These are phyloP conservation scores for Cosmorhoe ocellata DNA, from an alignment of 2,888 invertebrate species.

Conservation along the genomic window DNA sequence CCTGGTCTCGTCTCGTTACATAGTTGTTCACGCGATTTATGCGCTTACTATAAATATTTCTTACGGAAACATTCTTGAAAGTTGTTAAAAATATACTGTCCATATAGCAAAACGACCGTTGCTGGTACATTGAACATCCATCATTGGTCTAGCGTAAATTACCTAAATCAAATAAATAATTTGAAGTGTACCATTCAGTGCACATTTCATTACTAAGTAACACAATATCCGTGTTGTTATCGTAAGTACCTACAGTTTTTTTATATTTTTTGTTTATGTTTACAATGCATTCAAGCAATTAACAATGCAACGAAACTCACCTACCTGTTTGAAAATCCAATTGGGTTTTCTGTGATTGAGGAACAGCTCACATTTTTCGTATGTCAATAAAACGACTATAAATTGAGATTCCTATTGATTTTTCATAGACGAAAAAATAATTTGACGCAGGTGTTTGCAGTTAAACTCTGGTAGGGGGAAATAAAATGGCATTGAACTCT, in stretches of 20 bases:
- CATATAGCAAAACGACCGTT: neutral
- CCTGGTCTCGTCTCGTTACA: too few species aligned
- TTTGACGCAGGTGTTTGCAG: too few species aligned
- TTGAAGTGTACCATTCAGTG: neutral
- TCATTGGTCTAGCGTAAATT: slow-evolving; percentile 2
- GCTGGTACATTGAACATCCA: slow-evolving; percentile 2
- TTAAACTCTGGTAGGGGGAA: too few species aligned
- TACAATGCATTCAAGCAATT: slow-evolving; percentile 4
- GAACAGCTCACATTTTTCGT: neutral
- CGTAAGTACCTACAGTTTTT: neutral
- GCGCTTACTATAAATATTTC: too few species aligned
- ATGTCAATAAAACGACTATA: too few species aligned
- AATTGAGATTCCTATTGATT: neutral
- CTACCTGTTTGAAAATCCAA: slow-evolving; percentile 2
- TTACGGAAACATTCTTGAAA: too few species aligned
- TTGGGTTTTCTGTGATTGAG: neutral
- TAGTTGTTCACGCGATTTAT: too few species aligned
- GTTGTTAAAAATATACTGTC: too few species aligned
- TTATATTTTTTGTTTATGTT: slow-evolving; percentile 2
- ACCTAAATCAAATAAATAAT: slow-evolving; percentile 3
- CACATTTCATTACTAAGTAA: neutral
- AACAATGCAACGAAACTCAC: slow-evolving; percentile 1
- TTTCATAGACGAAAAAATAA: too few species aligned
- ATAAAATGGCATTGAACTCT: slow-evolving; percentile 20
- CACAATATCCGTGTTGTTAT: slow-evolving; percentile 14